phyloP scores from a whole-genome alignment of 2,888 invertebrate species.

The Notocelia uddmanniana region DNA sequence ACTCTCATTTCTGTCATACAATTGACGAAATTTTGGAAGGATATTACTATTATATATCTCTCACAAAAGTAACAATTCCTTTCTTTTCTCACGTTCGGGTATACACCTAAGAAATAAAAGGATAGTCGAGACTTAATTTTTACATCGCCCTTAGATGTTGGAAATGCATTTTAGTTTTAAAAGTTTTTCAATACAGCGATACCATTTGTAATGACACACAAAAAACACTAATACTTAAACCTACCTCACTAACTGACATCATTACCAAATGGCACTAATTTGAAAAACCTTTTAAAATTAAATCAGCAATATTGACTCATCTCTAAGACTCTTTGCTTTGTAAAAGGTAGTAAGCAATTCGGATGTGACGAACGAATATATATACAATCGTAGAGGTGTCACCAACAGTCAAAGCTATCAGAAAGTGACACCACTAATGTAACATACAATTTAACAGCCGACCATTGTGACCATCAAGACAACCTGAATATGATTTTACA shows the following conservation, averaged over 20 bases:
- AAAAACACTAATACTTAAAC: slow-evolving; percentile 5
- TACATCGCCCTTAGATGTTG: neutral
- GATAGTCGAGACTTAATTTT: neutral
- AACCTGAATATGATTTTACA: no score
- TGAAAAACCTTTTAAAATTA: neutral
- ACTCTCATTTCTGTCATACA: slow-evolving; percentile 19
- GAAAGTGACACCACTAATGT: neutral
- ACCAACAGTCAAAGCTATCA: neutral
- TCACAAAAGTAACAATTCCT: neutral
- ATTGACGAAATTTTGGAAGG: neutral
- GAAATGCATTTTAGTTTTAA: neutral
- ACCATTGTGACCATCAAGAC: no score
- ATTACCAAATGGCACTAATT: slow-evolving; percentile 1
- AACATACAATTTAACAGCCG: no score
- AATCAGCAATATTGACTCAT: neutral
- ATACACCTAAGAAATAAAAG: neutral
- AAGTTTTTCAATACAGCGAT: neutral
- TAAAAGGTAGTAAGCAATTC: neutral
- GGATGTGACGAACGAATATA: neutral
- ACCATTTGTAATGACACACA: neutral
- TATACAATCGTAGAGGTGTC: neutral
- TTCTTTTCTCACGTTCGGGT: neutral
- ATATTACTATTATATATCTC: neutral
- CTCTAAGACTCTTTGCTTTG: neutral
- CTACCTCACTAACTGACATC: neutral